A percentile compares a stretch with the other conserved stretches of the same genome.
phyloP scores from a whole-genome alignment of 2,888 invertebrate genomes.

The Notodonta ziczac region DNA sequence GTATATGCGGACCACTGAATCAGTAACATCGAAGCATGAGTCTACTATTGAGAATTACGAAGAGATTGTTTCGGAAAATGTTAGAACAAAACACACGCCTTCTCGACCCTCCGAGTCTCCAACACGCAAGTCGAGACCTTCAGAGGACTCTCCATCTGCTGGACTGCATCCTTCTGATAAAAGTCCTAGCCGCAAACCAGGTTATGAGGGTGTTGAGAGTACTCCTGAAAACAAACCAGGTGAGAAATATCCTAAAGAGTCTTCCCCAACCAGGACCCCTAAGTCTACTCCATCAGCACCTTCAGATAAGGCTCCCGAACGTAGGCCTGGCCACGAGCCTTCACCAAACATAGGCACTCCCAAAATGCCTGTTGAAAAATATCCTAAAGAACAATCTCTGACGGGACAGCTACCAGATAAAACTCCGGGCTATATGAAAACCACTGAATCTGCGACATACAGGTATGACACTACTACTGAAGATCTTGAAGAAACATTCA shows the following conservation, averaged over 20 bases:
- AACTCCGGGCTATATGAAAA: constrained; percentile 4
- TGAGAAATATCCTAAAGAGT: not conserved
- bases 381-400: not conserved
- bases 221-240: constrained; percentile 7
- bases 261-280: not conserved
- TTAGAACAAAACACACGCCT: constrained; percentile 16
- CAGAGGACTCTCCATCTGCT: constrained; percentile 15
- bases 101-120: constrained; percentile 8
- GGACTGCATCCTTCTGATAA: constrained; percentile 12
- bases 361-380: not conserved
- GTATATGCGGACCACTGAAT: constrained; percentile 32
- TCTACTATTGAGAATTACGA: constrained; percentile 31
- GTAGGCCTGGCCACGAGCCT: not conserved
- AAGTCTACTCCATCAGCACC: not conserved
- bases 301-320: not conserved
- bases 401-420: not conserved
- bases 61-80: constrained; percentile 22
- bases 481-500: constrained; percentile 16
- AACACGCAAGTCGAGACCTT: constrained; percentile 9
- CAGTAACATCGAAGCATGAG: constrained; percentile 30
- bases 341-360: not conserved
- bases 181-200: not conserved
- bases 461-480: constrained; percentile 10
- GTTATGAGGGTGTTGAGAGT: constrained; percentile 10
- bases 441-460: constrained; percentile 1